phyloP scores from a whole-genome alignment of 2,888 invertebrate species.

The Acronicta leporina region DNA sequence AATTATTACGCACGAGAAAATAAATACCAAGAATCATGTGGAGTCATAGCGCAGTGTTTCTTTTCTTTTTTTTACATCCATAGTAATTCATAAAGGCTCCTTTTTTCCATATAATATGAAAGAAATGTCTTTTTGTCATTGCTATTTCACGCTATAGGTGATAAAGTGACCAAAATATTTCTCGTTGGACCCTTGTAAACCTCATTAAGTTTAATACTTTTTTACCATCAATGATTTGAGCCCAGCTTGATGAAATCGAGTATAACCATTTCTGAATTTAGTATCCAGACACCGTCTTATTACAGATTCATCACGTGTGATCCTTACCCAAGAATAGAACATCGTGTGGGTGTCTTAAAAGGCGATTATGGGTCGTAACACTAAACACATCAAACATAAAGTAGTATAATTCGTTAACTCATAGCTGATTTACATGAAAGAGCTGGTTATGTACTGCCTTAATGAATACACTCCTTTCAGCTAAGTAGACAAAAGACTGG shows the following conservation, averaged over 20 bases:
- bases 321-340: conserved; percentile 3
- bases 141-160: too few relatives aligned
- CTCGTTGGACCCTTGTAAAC: too few relatives aligned
- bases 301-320: neutral
- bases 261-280: neutral
- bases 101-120: too few relatives aligned
- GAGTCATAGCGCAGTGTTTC: too few relatives aligned
- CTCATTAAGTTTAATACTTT: too few relatives aligned
- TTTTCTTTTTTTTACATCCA: too few relatives aligned
- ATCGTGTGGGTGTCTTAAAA: neutral
- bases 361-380: conserved; percentile 15
- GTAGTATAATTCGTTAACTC: conserved; percentile 5
- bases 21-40: conserved; percentile 2
- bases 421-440: conserved; percentile 19
- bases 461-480: conserved; percentile 23
- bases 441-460: conserved; percentile 3
- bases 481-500: conserved; percentile 11
- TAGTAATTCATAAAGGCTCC: too few relatives aligned
- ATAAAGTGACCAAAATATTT: too few relatives aligned
- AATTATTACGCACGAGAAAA: conserved; percentile 29
- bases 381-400: conserved; percentile 2
- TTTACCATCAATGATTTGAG: too few relatives aligned
- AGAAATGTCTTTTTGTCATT: too few relatives aligned
- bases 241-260: neutral
- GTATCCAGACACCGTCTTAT: neutral